Evolutionary conservation across 2,113 vertebrate species (phyloP), one percentile per base, ranked within the genome.

Genomic region (Oryzias melastigma): DNA sequence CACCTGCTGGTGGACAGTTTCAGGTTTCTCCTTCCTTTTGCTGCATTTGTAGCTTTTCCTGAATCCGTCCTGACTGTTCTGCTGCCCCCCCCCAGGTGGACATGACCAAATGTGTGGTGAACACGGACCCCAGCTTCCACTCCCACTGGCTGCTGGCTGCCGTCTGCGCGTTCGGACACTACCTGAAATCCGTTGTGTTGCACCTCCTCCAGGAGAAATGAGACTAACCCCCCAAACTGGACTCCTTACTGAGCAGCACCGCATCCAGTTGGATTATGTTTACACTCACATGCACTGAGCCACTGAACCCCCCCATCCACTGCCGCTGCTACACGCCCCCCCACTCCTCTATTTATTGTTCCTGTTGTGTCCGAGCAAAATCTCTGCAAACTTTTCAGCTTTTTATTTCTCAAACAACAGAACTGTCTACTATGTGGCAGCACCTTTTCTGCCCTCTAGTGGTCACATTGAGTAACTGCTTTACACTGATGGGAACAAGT

Each of bases 51-150:
- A 5, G 17, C 42, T n/a, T 15, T n/a, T 52, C 20, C 14, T 77
- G 56, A 14, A 47, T 27, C 41, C 17, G n/a, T 13, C 45, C 40
- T 15, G 25, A 2, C 35, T 44, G 2, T 14, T 14, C 1, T 44
- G 4, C 43, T 56, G 16, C 60, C 69, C 66, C 42, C 52, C 60
- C 79, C 22, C 73, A 99, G 97, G 90, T 88, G 44, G 97, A 97
- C 25, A 89, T 99, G 57, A 97, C 94, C 4, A 95, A 96, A 56
- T 98, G 96, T 0, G 97, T 99, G 82, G 93, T 98, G 80, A 96
- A 92, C 73, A 92, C 92, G 0, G 94, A 98, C 46, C 90, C 95
- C 52, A 93, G 89, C 75, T 92, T 98, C 29, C 89, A 73, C 54
- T 93, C 95, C 29, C 95, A 98, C 79, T 98, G 97, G 97, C 88